Evolutionary conservation across 2,113 vertebrate species (phyloP).

Genomic region (Cathartes aura): DNA sequence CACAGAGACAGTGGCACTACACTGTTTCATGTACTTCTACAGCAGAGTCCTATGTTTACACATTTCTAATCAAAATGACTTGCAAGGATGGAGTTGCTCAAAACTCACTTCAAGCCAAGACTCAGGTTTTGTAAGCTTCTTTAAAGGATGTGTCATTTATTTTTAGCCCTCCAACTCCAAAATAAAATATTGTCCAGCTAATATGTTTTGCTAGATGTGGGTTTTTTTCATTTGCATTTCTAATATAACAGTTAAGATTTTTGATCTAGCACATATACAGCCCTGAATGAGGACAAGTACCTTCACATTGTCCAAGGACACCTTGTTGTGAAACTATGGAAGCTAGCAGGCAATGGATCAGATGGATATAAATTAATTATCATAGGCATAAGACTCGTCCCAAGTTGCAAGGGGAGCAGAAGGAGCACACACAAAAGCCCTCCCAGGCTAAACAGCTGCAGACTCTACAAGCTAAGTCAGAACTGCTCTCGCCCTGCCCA

Average conservation of each 20-base stretch:
- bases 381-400: neutral
- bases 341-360: neutral
- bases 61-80: neutral
- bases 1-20: neutral
- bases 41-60: neutral
- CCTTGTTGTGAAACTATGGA: neutral
- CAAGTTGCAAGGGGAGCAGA: neutral
- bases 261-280: neutral
- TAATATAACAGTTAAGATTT: neutral
- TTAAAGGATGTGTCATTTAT: neutral
- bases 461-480: neutral
- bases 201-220: neutral
- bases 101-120: neutral
- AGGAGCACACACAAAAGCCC: neutral
- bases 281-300: neutral
- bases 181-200: neutral
- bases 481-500: neutral
- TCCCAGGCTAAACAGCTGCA: neutral
- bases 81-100: neutral
- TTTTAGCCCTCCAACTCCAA: neutral
- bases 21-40: neutral
- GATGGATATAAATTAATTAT: neutral
- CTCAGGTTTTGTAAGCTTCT: neutral
- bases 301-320: slow-evolving; percentile 3
- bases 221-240: neutral